Evolutionary conservation across 2,113 vertebrate species (phyloP).

Genomic region (Telmatochromis brichardi): DNA sequence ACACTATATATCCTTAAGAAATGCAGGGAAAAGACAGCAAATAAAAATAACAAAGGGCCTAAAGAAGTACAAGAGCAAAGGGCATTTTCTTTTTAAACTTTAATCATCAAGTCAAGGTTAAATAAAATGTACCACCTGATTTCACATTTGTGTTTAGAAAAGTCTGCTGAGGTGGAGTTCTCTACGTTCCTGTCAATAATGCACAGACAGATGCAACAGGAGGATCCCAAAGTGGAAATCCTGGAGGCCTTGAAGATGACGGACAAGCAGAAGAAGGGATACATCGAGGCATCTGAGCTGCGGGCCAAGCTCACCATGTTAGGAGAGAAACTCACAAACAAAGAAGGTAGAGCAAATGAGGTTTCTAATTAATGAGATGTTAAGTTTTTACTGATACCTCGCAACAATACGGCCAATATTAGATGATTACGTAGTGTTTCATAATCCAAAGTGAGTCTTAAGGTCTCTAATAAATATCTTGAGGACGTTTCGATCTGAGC

Average conservation of each 20-base stretch:
- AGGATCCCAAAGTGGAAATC: constrained; percentile 85
- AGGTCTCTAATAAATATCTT: background rate
- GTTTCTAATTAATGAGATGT: background rate
- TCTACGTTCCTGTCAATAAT: constrained; percentile 91
- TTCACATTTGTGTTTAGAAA: constrained; percentile 66
- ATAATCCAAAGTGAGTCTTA: background rate
- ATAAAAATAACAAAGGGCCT: background rate
- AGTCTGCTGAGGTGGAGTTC: constrained; percentile 84
- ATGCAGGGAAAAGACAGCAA: background rate
- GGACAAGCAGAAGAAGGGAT: constrained; percentile 83
- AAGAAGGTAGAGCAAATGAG: constrained; percentile 76
- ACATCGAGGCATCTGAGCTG: constrained; percentile 77
- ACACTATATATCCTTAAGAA: background rate
- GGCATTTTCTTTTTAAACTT: background rate
- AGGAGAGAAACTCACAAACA: constrained; percentile 86
- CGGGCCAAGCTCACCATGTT: constrained; percentile 83
- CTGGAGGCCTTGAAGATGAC: constrained; percentile 86
- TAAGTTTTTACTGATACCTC: background rate
- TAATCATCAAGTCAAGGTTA: background rate
- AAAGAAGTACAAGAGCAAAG: background rate
- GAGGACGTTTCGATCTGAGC: background rate
- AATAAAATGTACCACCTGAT: background rate
- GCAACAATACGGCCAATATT: background rate
- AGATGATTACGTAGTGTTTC: background rate
- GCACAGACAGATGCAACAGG: constrained; percentile 87